A percentile compares a stretch with the other conserved stretches of the same genome.
Evolutionary conservation across 2,113 vertebrate species (phyloP).

Genomic region (Prionailurus viverrinus): DNA sequence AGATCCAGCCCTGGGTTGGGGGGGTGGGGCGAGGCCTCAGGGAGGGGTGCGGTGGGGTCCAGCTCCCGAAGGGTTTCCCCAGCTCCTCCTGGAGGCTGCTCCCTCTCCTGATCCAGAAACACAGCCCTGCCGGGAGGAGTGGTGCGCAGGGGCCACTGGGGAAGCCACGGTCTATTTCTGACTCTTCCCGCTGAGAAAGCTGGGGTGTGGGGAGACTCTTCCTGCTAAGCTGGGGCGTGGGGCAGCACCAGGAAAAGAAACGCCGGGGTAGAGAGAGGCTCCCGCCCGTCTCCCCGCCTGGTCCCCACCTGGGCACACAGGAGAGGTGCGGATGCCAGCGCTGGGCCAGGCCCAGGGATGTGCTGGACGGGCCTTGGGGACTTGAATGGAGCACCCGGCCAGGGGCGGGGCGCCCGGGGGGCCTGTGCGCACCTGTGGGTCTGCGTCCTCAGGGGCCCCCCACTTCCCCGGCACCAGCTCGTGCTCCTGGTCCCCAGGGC

Average conservation of each 20-base stretch:
- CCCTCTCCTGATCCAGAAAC: not conserved
- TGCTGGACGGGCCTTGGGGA: rapidly evolving
- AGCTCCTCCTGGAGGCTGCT: not conserved
- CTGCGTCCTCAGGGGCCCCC: too few relatives aligned
- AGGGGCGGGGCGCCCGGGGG: rapidly evolving
- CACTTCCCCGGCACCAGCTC: not conserved
- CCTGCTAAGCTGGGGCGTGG: not conserved
- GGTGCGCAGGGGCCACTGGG: not conserved
- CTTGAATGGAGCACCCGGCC: rapidly evolving
- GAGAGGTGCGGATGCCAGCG: rapidly evolving
- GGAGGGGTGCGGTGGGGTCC: not conserved
- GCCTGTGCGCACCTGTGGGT: rapidly evolving
- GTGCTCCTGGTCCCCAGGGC: not conserved
- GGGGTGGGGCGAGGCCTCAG: rapidly evolving
- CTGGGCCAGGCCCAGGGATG: not conserved
- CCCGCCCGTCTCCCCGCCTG: rapidly evolving
- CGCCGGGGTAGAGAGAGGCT: too few relatives aligned
- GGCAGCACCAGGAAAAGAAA: not conserved
- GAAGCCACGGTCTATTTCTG: constrained; percentile 26
- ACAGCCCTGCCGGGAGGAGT: not conserved
- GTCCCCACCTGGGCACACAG: not conserved
- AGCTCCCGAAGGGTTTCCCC: not conserved
- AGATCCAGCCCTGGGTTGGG: rapidly evolving
- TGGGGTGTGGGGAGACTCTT: not conserved
- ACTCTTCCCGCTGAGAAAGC: not conserved